Evolutionary conservation across 2,888 invertebrate genomes (phyloP).

Genomic region (Drosophila monieri): DNA sequence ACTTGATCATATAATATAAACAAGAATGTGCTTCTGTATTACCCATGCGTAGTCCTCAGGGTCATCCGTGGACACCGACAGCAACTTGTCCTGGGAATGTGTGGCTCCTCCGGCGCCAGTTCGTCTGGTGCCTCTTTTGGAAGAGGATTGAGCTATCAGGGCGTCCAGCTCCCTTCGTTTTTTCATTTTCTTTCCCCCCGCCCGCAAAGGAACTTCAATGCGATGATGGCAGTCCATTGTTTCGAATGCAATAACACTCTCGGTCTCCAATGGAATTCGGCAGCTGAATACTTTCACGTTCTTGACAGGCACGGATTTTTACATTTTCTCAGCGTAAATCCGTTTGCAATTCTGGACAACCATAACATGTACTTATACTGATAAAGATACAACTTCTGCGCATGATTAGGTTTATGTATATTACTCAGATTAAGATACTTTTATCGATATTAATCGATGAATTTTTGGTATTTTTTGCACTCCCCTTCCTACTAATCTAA

Average conservation of each 20-base stretch:
- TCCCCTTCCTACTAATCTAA: not conserved
- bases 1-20: conserved; percentile 1
- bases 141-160: conserved; percentile 86
- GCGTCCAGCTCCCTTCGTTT: conserved; percentile 91
- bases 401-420: conserved; percentile 36
- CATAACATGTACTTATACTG: conserved; percentile 46
- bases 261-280: conserved; percentile 9
- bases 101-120: conserved; percentile 64
- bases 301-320: conserved; percentile 16
- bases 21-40: conserved; percentile 34
- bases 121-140: conserved; percentile 70
- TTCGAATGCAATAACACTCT: not conserved
- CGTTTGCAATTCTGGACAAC: conserved; percentile 31
- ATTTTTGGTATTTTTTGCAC: not conserved
- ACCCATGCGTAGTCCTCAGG: conserved; percentile 85
- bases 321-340: conserved; percentile 36
- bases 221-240: conserved; percentile 87
- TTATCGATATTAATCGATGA: conserved; percentile 18
- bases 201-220: conserved; percentile 87
- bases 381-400: conserved; percentile 45
- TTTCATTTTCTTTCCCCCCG: conserved; percentile 89
- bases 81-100: conserved; percentile 86
- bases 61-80: conserved; percentile 87
- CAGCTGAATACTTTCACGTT: conserved; percentile 23
- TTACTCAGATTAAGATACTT: conserved; percentile 9